These are phyloP conservation scores for Tipula confusa DNA, from an alignment of 2,888 invertebrate genomes.

Conservation along the genomic window DNA sequence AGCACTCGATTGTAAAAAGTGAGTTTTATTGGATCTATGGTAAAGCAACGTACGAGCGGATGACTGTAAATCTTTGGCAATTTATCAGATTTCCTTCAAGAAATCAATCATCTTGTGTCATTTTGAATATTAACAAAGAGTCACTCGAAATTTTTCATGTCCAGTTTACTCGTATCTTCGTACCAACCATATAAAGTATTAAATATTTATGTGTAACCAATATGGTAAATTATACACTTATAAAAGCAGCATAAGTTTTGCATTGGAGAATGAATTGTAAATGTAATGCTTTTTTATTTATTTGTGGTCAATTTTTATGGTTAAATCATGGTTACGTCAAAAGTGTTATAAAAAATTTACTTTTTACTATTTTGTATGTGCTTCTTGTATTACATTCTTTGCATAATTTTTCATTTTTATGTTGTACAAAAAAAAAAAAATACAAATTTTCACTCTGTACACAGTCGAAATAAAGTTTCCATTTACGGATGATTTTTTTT, in stretches of 20 bases:
- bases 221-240: not conserved
- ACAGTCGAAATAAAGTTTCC: not conserved
- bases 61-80: too few species aligned
- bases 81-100: too few species aligned
- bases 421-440: not conserved
- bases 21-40: too few species aligned
- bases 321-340: not conserved
- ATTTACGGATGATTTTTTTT: not conserved
- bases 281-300: not conserved
- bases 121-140: too few species aligned
- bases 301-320: not conserved
- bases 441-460: not conserved
- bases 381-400: not conserved
- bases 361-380: not conserved
- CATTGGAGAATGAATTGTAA: not conserved
- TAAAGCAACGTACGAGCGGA: too few species aligned
- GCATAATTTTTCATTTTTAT: not conserved
- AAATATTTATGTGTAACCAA: not conserved
- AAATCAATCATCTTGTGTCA: too few species aligned
- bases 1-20: too few species aligned
- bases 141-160: too few species aligned
- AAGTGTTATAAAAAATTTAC: not conserved
- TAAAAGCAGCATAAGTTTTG: not conserved
- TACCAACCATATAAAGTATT: not conserved
- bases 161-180: too few species aligned